Conservation (phyloP, 2,113 vertebrate species). For the Crocuta crocuta region DNA sequence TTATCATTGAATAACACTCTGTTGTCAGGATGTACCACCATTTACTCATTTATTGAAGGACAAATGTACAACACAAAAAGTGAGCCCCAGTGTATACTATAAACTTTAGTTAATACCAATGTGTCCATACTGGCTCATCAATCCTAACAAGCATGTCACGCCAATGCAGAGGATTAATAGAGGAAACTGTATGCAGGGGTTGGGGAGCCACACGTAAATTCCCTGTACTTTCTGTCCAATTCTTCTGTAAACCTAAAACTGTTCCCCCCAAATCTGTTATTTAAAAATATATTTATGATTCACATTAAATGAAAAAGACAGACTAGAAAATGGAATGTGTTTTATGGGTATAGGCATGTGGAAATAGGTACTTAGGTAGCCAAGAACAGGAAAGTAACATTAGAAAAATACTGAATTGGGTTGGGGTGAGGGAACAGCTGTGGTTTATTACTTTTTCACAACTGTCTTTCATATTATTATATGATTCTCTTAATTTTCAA, state of each 20-base stretch:
- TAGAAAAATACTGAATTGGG: background rate
- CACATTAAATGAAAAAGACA: background rate
- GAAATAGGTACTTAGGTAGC: constrained; percentile 22
- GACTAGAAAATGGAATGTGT: background rate
- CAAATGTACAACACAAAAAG: background rate
- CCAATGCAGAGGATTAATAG: background rate
- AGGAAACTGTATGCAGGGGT: background rate
- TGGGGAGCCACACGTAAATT: background rate
- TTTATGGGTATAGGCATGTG: background rate
- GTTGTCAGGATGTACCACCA: background rate
- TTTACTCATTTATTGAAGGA: constrained; percentile 1
- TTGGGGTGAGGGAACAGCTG: background rate
- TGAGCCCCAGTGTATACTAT: background rate
- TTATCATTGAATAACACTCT: background rate
- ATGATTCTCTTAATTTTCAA: constrained; percentile 41
- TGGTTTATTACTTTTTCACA: background rate
- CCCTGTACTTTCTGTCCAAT: background rate
- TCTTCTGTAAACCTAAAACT: background rate
- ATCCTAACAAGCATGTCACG: background rate
- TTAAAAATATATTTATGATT: background rate
- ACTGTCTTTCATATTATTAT: background rate
- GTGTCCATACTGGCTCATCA: background rate
- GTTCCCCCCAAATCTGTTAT: background rate
- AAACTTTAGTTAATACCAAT: background rate
- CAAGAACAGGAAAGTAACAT: background rate